phyloP scores from a whole-genome alignment of 1,140 invertebrate genomes.

The Cydia amplana region DNA sequence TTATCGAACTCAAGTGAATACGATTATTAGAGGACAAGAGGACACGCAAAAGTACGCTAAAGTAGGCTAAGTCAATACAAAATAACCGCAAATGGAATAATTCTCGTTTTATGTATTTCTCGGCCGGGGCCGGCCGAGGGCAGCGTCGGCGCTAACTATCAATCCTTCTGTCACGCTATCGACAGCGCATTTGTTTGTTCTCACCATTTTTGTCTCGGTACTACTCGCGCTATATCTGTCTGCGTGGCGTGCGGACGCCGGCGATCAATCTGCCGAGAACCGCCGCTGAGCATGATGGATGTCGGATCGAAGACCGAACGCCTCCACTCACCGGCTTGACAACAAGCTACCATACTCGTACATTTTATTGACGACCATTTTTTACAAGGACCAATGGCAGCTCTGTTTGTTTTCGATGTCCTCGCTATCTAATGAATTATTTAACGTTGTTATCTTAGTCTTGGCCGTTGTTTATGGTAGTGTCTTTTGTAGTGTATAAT shows the following conservation, averaged over 20 bases:
- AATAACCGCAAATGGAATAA: conserved; percentile 24
- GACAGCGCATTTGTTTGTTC: conserved; percentile 76
- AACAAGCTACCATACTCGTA: conserved; percentile 48
- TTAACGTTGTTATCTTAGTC: conserved; percentile 47
- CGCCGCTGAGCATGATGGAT: conserved; percentile 70
- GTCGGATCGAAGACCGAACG: conserved; percentile 49
- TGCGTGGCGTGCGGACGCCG: conserved; percentile 49
- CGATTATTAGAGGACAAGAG: too few relatives aligned
- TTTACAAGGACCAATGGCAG: conserved; percentile 39
- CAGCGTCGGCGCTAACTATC: conserved; percentile 54
- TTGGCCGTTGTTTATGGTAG: conserved; percentile 50
- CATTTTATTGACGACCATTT: conserved; percentile 48
- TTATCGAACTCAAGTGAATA: too few relatives aligned
- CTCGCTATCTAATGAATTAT: conserved; percentile 52
- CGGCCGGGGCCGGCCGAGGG: conserved; percentile 34
- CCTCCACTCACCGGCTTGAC: conserved; percentile 40
- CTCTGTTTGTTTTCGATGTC: conserved; percentile 38
- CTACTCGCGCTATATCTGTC: conserved; percentile 59
- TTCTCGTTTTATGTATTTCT: conserved; percentile 14
- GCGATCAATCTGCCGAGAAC: conserved; percentile 68
- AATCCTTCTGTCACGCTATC: conserved; percentile 74
- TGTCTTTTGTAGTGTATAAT: conserved; percentile 31
- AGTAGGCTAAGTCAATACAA: background rate
- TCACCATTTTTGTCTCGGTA: conserved; percentile 74
- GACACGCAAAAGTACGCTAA: background rate